Evolutionary conservation across 2,113 vertebrate genomes (phyloP).

Genomic region (Mobula hypostoma): DNA sequence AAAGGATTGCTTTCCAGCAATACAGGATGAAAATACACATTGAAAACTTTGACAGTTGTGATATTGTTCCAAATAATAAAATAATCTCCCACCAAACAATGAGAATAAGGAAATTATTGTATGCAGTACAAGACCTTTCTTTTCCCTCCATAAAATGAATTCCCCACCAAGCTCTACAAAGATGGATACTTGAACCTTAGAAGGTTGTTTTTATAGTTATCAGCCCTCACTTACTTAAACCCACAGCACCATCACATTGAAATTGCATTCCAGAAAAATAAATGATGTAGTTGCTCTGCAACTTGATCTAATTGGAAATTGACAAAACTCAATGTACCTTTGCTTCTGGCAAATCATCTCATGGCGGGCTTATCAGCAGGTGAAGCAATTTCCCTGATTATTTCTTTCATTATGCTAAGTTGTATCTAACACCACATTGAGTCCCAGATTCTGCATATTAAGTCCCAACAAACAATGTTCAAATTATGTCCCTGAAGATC

Average conservation of each 20-base stretch:
- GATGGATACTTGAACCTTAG: background rate
- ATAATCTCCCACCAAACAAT: background rate
- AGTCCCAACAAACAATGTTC: background rate
- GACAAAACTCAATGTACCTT: background rate
- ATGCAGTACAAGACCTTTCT: background rate
- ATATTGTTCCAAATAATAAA: background rate
- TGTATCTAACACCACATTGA: background rate
- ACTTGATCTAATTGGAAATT: background rate
- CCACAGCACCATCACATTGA: background rate
- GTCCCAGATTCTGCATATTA: background rate
- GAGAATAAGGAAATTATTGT: background rate
- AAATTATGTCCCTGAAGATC: background rate
- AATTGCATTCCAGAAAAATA: background rate
- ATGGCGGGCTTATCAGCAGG: background rate
- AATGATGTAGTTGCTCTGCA: background rate
- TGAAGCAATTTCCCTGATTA: conserved; percentile 5
- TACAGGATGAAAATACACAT: too few relatives aligned
- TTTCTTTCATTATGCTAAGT: conserved; percentile 13
- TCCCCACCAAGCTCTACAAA: background rate
- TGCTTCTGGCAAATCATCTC: background rate
- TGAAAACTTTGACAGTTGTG: background rate
- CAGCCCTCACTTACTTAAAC: background rate
- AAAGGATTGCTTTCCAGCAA: background rate
- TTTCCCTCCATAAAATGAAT: background rate
- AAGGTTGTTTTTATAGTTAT: background rate